These are phyloP conservation scores for Xanthostigma xanthostigma DNA, from an alignment of 2,888 invertebrate genomes.

Conservation along the genomic window DNA sequence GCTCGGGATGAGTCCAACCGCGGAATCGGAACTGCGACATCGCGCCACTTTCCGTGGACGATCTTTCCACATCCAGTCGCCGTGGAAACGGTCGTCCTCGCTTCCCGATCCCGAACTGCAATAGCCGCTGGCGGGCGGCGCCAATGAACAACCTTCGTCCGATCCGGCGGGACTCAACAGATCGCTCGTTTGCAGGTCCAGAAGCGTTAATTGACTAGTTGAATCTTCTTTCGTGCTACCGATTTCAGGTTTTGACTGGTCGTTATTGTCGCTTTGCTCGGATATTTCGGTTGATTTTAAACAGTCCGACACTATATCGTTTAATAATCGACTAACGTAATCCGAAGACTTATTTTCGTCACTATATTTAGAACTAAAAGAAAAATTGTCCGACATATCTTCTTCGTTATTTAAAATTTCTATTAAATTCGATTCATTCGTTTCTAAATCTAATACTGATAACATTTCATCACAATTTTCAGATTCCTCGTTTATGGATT, in stretches of 20 bases:
- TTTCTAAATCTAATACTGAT: neutral
- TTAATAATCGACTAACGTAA: no score
- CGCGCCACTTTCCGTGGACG: conserved; percentile 23
- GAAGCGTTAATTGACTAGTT: neutral
- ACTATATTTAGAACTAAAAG: no score
- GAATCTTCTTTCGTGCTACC: neutral
- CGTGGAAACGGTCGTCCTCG: conserved; percentile 24
- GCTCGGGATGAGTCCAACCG: conserved; percentile 28
- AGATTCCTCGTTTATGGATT: neutral
- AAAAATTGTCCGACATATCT: no score
- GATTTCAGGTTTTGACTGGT: conserved; percentile 1
- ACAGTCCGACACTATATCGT: no score
- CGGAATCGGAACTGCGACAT: conserved; percentile 36
- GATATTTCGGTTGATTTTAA: neutral
- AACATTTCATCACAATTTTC: neutral
- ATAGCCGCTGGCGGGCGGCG: conserved; percentile 26
- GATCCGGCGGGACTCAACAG: conserved; percentile 1
- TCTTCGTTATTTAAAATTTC: neutral
- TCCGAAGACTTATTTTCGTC: no score
- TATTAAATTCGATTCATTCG: neutral
- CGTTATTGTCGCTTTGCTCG: neutral
- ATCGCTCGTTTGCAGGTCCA: neutral
- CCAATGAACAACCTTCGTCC: conserved; percentile 16
- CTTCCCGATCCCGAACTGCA: conserved; percentile 24
- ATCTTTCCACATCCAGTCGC: conserved; percentile 15